Conservation (phyloP, 2,797 vertebrate genomes). For the Lycodopsis pacificus region DNA sequence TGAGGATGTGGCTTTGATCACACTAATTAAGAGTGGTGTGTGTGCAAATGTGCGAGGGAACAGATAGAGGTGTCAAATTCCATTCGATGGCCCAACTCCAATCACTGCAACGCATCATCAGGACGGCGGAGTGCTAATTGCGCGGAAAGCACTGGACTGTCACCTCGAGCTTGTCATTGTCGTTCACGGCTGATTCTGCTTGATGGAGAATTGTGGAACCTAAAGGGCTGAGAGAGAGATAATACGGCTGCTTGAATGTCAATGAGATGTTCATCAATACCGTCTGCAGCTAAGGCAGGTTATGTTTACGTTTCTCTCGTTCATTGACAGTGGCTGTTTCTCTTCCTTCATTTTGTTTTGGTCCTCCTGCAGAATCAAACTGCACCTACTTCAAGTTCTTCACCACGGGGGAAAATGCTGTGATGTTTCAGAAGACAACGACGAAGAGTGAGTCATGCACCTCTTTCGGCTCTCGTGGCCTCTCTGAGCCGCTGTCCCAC, state of each 20-base stretch:
- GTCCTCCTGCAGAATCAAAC: slow-evolving; percentile 84
- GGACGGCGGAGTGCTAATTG: slow-evolving; percentile 38
- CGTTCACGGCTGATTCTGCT: slow-evolving; percentile 54
- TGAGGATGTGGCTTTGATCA: slow-evolving; percentile 55
- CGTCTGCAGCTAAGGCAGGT: background rate
- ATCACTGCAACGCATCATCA: slow-evolving; percentile 52
- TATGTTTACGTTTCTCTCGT: background rate
- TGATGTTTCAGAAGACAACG: slow-evolving; percentile 89
- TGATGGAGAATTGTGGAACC: slow-evolving; percentile 48
- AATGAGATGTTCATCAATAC: slow-evolving; percentile 38
- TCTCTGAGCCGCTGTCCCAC: slow-evolving; percentile 30
- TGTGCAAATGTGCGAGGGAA: slow-evolving; percentile 31
- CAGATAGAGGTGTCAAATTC: slow-evolving; percentile 59
- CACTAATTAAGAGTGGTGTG: slow-evolving; percentile 54
- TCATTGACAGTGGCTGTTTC: slow-evolving; percentile 3
- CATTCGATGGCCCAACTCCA: slow-evolving; percentile 52
- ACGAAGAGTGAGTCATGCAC: slow-evolving; percentile 85
- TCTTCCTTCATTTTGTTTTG: background rate
- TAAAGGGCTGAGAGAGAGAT: slow-evolving; percentile 15
- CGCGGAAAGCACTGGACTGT: slow-evolving; percentile 37
- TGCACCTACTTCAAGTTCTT: slow-evolving; percentile 94
- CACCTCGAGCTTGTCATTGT: slow-evolving; percentile 65
- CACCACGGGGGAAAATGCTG: slow-evolving; percentile 89
- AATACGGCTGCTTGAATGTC: slow-evolving; percentile 29
- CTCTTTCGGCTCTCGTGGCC: slow-evolving; percentile 24